Percentiles rank a stretch among this genome's conserved stretches.
These are phyloP conservation scores for Strigops habroptila DNA, from an alignment of 2,113 vertebrate genomes.

Conservation along the genomic window DNA sequence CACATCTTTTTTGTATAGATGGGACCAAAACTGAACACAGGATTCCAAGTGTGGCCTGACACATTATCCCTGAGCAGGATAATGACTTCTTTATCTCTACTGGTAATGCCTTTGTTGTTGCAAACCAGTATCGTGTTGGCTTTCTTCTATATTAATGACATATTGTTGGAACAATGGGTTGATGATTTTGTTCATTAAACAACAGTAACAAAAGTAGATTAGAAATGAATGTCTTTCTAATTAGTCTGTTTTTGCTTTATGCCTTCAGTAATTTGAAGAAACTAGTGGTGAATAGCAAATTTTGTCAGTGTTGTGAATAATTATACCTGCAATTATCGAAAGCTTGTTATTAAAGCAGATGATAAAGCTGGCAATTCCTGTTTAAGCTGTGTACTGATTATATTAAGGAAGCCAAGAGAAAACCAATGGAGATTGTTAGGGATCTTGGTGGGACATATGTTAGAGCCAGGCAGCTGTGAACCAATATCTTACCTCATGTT, in stretches of 20 bases:
- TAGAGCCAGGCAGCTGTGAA: not conserved
- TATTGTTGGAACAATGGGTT: not conserved
- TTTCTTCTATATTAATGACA: not conserved
- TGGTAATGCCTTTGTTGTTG: not conserved
- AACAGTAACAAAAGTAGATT: not conserved
- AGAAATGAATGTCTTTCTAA: not conserved
- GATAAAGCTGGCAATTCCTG: not conserved
- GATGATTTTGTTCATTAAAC: slow-evolving; percentile 2
- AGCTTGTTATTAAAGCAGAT: slow-evolving; percentile 4
- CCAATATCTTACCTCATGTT: accelerated
- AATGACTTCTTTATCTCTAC: not conserved
- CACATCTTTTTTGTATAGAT: not conserved
- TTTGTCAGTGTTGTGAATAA: slow-evolving; percentile 20
- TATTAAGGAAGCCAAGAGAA: not conserved
- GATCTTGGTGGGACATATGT: not conserved
- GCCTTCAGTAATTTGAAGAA: slow-evolving; percentile 10
- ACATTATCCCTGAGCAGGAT: not conserved
- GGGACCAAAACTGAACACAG: not conserved
- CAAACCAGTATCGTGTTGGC: not conserved
- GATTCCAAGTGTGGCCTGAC: not conserved
- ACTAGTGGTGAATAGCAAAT: slow-evolving; percentile 17
- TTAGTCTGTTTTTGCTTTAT: not conserved
- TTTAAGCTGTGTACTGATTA: not conserved
- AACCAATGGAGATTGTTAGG: not conserved
- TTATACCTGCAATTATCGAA: slow-evolving; percentile 24